Percentiles rank a stretch among this genome's conserved stretches.
phyloP scores from a whole-genome alignment of 2,888 invertebrate species.

The Oscheius myriophilus region DNA sequence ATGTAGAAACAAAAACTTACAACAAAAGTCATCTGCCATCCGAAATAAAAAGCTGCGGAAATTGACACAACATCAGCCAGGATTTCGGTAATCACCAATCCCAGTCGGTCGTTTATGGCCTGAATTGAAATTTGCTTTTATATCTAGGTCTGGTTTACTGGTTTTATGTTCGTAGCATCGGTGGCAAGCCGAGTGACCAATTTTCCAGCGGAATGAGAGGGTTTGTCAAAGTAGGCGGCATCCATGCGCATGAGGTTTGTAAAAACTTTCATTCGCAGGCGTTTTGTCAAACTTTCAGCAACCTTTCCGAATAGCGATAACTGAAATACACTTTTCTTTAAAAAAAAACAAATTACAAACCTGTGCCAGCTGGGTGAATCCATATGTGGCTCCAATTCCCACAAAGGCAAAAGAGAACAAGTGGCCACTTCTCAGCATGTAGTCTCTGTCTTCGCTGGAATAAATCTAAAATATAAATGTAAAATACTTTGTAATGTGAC shows the following conservation, averaged over 20 bases:
- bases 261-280: slow-evolving; percentile 71
- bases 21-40: slow-evolving; percentile 72
- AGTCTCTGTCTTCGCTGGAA: slow-evolving; percentile 4
- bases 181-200: slow-evolving; percentile 71
- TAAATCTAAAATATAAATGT: slow-evolving; percentile 6
- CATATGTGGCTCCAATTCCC: slow-evolving; percentile 19
- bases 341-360: background rate
- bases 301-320: slow-evolving; percentile 67
- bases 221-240: slow-evolving; percentile 73
- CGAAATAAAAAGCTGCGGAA: slow-evolving; percentile 71
- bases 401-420: slow-evolving; percentile 1
- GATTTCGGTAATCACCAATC: slow-evolving; percentile 70
- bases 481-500: background rate
- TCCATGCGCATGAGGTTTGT: slow-evolving; percentile 71
- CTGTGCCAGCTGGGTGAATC: slow-evolving; percentile 10
- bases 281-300: slow-evolving; percentile 68
- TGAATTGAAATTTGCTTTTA: slow-evolving; percentile 59
- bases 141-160: slow-evolving; percentile 22
- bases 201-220: slow-evolving; percentile 71
- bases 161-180: slow-evolving; percentile 73
- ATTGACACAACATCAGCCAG: slow-evolving; percentile 71
- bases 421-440: background rate
- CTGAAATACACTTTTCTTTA: slow-evolving; percentile 42
- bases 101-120: slow-evolving; percentile 72
- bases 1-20: slow-evolving; percentile 65